Percentiles rank a stretch among this genome's conserved stretches.
Conservation (phyloP, 2,797 vertebrate genomes). For the Dipus sagitta region DNA sequence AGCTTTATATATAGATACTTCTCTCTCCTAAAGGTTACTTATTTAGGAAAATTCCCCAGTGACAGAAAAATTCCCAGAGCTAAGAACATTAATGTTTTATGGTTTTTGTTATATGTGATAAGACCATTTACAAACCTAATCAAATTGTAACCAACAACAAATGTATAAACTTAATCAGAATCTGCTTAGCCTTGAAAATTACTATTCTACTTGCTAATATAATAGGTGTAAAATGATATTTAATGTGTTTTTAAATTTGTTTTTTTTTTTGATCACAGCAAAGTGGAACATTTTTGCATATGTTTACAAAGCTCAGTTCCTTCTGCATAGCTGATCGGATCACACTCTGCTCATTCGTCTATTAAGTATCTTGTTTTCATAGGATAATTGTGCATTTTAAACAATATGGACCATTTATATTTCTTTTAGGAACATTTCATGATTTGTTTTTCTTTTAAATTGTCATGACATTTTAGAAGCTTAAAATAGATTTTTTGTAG, state of each 20-base stretch:
- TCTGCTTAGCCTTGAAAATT: slow-evolving; percentile 64
- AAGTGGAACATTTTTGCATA: slow-evolving; percentile 68
- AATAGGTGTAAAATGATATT: slow-evolving; percentile 72
- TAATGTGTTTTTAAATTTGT: slow-evolving; percentile 77
- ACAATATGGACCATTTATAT: not conserved
- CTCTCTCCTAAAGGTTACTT: not conserved
- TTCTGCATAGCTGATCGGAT: slow-evolving; percentile 54
- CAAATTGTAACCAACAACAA: slow-evolving; percentile 53
- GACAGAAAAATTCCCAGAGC: not conserved
- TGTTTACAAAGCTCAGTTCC: slow-evolving; percentile 56
- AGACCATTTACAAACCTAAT: slow-evolving; percentile 55
- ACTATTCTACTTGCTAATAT: slow-evolving; percentile 70
- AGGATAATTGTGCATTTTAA: slow-evolving; percentile 44
- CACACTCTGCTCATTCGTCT: slow-evolving; percentile 26
- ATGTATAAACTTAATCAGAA: slow-evolving; percentile 59
- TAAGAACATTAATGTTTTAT: slow-evolving; percentile 52
- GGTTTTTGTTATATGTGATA: slow-evolving; percentile 23
- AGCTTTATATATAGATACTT: slow-evolving; percentile 4
- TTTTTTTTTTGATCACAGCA: slow-evolving; percentile 71
- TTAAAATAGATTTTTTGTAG: slow-evolving; percentile 46
- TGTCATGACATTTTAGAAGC: slow-evolving; percentile 48
- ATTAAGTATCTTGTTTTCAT: slow-evolving; percentile 43
- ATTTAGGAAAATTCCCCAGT: slow-evolving; percentile 29
- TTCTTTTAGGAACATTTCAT: slow-evolving; percentile 52
- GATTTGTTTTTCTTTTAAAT: slow-evolving; percentile 36